Evolutionary conservation across 92 coral and sea anemone species (phyloP).

Genomic region (Diadumene lineata): DNA sequence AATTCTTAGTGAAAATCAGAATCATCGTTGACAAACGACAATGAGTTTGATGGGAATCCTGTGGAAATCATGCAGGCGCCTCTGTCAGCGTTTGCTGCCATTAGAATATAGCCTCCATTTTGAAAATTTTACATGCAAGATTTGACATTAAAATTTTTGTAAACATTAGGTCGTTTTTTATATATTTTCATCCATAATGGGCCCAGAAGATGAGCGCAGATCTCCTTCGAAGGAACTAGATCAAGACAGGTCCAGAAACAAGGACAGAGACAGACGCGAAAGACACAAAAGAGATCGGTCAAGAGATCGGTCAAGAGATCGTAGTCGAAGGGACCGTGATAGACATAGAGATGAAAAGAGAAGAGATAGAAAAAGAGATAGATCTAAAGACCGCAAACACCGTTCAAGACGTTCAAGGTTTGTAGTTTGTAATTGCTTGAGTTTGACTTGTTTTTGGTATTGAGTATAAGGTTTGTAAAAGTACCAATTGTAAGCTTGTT

Average conservation of each 20-base stretch:
- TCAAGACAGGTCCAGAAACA: conserved; percentile 17
- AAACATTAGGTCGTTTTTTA: neutral
- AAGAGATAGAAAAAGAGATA: conserved; percentile 70
- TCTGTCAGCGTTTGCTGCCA: neutral
- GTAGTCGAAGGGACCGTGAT: conserved; percentile 70
- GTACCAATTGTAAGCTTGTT: neutral
- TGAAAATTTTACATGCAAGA: conserved; percentile 3
- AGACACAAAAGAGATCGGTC: conserved; percentile 59
- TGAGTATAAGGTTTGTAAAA: neutral
- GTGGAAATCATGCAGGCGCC: neutral
- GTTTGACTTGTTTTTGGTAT: neutral
- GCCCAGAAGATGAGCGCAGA: conserved; percentile 20
- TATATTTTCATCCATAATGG: neutral
- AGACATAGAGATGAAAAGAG: conserved; percentile 63
- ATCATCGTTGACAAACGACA: neutral
- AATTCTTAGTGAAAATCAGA: neutral
- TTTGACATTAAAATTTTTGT: neutral
- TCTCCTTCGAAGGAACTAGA: conserved; percentile 33
- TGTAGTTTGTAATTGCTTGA: neutral
- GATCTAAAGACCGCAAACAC: conserved; percentile 75
- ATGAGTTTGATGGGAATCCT: neutral
- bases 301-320: conserved; percentile 71
- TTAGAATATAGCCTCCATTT: conserved; percentile 9
- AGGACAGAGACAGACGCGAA: conserved; percentile 49
- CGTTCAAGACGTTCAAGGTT: conserved; percentile 69